Conservation (phyloP, 2,113 vertebrate genomes). For the Calidris pygmaea region DNA sequence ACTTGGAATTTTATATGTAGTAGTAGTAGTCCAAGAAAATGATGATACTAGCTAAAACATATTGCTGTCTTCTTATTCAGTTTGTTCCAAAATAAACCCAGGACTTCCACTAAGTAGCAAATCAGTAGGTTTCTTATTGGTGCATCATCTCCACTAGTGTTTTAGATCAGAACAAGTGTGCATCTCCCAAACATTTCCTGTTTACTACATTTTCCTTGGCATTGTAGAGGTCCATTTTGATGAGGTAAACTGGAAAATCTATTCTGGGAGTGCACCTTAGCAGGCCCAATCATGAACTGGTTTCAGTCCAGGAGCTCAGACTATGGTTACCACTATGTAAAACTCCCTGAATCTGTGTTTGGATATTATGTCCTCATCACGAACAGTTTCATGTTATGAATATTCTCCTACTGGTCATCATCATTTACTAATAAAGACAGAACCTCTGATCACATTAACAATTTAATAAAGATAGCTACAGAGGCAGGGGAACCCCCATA, state of each 20-base stretch:
- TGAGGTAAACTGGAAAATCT: not conserved
- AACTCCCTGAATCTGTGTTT: not conserved
- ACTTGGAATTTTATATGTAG: not conserved
- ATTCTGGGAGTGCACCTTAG: not conserved
- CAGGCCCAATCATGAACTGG: fast-evolving
- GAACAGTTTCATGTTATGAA: not conserved
- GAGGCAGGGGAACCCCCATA: not conserved
- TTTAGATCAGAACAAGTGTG: not conserved
- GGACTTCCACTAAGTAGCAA: not conserved
- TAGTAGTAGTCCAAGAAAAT: not conserved
- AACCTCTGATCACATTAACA: not conserved
- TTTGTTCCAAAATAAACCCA: not conserved
- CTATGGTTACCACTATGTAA: not conserved
- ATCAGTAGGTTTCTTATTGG: not conserved
- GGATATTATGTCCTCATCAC: not conserved
- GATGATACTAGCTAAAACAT: not conserved
- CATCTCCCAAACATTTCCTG: not conserved
- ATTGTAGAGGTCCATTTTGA: not conserved
- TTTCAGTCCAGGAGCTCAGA: not conserved
- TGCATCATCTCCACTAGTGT: not conserved
- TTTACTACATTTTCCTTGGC: not conserved
- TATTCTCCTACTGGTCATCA: not conserved
- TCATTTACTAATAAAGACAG: not conserved
- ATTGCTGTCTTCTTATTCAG: not conserved
- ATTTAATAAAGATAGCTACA: not conserved